phyloP scores from a whole-genome alignment of 2,797 vertebrate species.

The Poeciliopsis infans region DNA sequence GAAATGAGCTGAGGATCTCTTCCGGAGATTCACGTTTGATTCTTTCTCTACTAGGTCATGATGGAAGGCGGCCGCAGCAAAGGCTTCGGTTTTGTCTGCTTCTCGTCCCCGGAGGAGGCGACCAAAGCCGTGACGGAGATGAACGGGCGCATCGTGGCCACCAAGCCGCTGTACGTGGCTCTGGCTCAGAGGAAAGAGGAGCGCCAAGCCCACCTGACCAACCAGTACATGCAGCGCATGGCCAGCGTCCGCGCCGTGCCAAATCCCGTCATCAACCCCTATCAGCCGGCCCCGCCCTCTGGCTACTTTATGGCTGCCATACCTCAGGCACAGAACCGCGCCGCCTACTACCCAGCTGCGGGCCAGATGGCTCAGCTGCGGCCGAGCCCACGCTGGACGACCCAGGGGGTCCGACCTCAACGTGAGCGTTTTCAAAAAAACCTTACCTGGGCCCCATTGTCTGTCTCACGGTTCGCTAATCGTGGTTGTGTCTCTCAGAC shows the following conservation, averaged over 20 bases:
- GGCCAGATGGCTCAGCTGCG: constrained; percentile 94
- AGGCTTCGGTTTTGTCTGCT: constrained; percentile 98
- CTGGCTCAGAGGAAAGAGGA: constrained; percentile 97
- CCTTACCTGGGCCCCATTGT: background rate
- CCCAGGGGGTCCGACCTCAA: constrained; percentile 93
- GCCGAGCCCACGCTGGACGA: constrained; percentile 94
- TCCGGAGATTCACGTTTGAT: background rate
- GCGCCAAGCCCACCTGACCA: constrained; percentile 95
- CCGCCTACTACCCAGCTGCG: constrained; percentile 93
- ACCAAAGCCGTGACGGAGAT: constrained; percentile 98
- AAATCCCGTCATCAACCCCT: constrained; percentile 96
- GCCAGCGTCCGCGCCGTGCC: constrained; percentile 92
- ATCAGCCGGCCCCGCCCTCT: constrained; percentile 92
- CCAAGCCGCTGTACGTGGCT: constrained; percentile 95
- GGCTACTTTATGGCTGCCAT: constrained; percentile 98
- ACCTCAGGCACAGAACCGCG: constrained; percentile 94
- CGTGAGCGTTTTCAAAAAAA: constrained; percentile 81
- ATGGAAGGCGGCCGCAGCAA: constrained; percentile 97
- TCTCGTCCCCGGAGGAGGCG: constrained; percentile 97
- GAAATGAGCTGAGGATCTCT: too few relatives aligned
- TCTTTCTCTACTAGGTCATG: constrained; percentile 86
- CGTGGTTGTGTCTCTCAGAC: constrained; percentile 72
- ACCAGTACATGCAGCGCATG: constrained; percentile 99
- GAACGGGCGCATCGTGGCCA: constrained; percentile 97
- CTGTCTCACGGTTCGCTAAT: background rate